A percentile compares a stretch with the other conserved stretches of the same genome.
Evolutionary conservation across 2,113 vertebrate species (phyloP).

Genomic region (Tringa solitaria): DNA sequence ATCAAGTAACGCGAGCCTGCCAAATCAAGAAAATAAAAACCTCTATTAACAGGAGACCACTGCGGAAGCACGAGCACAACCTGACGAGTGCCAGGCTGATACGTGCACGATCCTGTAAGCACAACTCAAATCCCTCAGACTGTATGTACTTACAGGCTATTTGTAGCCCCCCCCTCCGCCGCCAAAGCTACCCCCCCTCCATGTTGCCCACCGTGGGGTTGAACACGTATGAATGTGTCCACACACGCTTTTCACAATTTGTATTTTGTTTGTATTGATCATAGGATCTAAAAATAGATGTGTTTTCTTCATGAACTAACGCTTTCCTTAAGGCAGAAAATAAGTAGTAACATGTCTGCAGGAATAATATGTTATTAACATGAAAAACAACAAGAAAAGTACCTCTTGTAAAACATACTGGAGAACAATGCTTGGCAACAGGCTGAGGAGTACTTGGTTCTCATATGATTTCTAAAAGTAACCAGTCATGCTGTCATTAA

Average conservation of each 20-base stretch:
- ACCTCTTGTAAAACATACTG: conserved; percentile 53
- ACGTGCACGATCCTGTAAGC: not conserved
- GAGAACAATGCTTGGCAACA: conserved; percentile 60
- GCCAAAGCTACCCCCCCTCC: not conserved
- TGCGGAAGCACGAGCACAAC: not conserved
- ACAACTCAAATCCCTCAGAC: not conserved
- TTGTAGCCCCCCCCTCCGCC: not conserved
- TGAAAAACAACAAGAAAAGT: conserved; percentile 27
- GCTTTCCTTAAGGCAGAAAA: conserved; percentile 18
- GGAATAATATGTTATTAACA: conserved; percentile 49
- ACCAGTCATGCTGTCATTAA: conserved; percentile 35
- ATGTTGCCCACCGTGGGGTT: accelerated
- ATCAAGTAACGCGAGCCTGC: conserved; percentile 46
- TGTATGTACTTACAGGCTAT: not conserved
- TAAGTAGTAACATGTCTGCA: conserved; percentile 31
- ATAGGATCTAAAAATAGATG: conserved; percentile 3
- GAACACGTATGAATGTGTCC: not conserved
- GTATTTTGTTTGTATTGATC: not conserved
- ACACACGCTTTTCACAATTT: not conserved
- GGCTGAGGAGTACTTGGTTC: conserved; percentile 35
- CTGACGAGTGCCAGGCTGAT: not conserved
- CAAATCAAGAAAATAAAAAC: conserved; percentile 64
- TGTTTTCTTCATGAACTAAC: not conserved
- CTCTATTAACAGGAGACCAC: conserved; percentile 34
- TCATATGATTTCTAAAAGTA: conserved; percentile 41